Conservation (phyloP, 1,140 invertebrate species). For the Hermatobates lingyangjiaoensis region DNA sequence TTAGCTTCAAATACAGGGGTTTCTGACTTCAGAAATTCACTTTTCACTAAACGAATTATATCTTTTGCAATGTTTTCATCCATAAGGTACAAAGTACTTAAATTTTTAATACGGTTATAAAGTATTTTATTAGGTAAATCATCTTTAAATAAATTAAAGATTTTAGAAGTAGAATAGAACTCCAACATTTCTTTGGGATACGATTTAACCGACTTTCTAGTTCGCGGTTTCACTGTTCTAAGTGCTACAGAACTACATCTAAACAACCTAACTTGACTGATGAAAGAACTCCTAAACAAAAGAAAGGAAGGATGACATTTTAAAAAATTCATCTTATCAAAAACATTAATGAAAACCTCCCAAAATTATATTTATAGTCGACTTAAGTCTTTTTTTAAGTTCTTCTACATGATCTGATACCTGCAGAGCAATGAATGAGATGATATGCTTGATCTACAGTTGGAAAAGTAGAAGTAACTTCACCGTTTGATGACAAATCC, state of each 20-base stretch:
- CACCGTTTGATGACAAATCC: slow-evolving; percentile 28
- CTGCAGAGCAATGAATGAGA: slow-evolving; percentile 35
- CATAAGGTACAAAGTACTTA: neutral
- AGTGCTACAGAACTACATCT: neutral
- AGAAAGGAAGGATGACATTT: neutral
- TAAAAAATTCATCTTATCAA: neutral
- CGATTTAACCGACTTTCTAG: neutral
- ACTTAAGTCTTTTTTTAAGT: neutral
- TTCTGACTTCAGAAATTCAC: neutral
- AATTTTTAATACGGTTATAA: neutral
- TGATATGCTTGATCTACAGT: slow-evolving; percentile 40
- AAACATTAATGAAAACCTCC: neutral
- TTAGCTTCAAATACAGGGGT: slow-evolving; percentile 7
- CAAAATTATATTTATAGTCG: neutral
- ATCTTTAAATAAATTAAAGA: neutral
- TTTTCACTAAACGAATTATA: slow-evolving; percentile 2
- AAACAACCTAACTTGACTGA: neutral
- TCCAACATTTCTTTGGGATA: neutral
- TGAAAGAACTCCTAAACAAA: neutral
- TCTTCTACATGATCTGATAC: slow-evolving; percentile 21
- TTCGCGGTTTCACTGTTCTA: neutral
- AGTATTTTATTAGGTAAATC: neutral
- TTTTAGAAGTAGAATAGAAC: neutral
- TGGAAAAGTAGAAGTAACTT: slow-evolving; percentile 35
- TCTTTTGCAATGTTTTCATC: slow-evolving; percentile 1